phyloP scores from a whole-genome alignment of 2,888 invertebrate species.

The Eupithecia vulgata region DNA sequence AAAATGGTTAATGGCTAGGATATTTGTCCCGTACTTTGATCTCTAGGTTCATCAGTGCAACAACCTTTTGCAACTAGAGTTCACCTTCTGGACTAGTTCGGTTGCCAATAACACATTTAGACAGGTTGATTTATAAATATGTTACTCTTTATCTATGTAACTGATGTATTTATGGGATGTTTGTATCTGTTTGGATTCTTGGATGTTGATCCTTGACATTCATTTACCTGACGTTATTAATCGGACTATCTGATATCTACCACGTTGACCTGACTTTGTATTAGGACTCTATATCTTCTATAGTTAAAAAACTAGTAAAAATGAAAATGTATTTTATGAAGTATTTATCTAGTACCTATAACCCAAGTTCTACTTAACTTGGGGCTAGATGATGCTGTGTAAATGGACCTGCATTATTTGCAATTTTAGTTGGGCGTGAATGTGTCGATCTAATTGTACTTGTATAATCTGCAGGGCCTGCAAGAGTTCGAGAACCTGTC shows the following conservation, averaged over 20 bases:
- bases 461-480: slow-evolving; percentile 79
- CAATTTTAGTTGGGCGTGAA: no score
- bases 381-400: no score
- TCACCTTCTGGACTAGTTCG: slow-evolving; percentile 5
- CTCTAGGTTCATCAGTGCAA: not conserved
- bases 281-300: not conserved
- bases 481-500: slow-evolving; percentile 90
- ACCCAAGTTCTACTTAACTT: no score
- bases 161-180: not conserved
- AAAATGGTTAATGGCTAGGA: no score
- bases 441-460: no score
- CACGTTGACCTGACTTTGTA: not conserved
- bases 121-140: not conserved
- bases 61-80: slow-evolving; percentile 8
- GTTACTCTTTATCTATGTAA: slow-evolving; percentile 1
- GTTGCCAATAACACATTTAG: slow-evolving; percentile 2
- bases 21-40: not conserved
- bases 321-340: no score
- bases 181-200: not conserved
- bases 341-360: no score
- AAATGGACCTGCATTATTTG: no score
- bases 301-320: no score
- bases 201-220: not conserved
- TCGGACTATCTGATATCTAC: not conserved
- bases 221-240: not conserved